Conservation (phyloP, 2,888 invertebrate species). For the Keiferia lycopersicella region DNA sequence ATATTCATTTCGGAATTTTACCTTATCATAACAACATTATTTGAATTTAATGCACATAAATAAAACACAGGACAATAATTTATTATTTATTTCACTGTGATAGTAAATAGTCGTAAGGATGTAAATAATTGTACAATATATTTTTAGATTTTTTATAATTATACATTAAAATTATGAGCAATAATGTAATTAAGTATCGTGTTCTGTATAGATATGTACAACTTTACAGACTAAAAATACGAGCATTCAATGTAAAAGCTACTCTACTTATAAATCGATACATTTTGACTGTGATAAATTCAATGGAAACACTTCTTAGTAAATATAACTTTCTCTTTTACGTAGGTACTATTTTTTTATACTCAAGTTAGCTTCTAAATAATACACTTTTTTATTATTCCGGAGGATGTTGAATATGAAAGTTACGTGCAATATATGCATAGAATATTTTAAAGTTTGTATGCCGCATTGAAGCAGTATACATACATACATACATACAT, state of each 20-base stretch:
- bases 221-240: conserved; percentile 48
- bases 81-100: conserved; percentile 72
- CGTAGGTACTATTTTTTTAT: not conserved
- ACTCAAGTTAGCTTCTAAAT: not conserved
- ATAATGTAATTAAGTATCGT: conserved; percentile 52
- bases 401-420: conserved; percentile 4
- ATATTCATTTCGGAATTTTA: too few species aligned
- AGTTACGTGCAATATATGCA: not conserved
- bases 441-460: too few species aligned
- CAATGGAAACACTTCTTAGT: conserved; percentile 30
- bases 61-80: conserved; percentile 29
- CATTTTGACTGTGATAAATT: conserved; percentile 33
- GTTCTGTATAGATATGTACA: conserved; percentile 73
- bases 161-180: conserved; percentile 74
- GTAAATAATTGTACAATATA: conserved; percentile 74
- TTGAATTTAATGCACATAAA: not conserved
- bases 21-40: too few species aligned
- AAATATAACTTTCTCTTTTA: not conserved
- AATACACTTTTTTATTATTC: not conserved
- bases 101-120: conserved; percentile 76
- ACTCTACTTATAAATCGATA: conserved; percentile 44
- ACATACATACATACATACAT: too few species aligned
- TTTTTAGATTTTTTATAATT: conserved; percentile 50
- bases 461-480: too few species aligned
- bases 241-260: conserved; percentile 64